Evolutionary conservation across 2,797 vertebrate genomes (phyloP).

Genomic region (Muscicapa striata): DNA sequence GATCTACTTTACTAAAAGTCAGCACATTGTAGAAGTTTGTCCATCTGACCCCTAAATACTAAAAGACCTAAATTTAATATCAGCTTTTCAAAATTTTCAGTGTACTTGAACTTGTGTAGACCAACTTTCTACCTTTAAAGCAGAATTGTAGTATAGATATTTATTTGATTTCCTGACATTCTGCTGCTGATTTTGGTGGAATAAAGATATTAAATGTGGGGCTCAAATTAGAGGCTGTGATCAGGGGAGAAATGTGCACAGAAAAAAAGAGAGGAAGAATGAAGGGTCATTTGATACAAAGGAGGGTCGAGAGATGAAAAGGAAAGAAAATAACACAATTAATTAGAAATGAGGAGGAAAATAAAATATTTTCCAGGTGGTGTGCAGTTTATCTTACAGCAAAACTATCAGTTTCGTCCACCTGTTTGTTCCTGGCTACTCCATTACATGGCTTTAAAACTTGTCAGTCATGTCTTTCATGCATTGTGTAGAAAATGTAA

Average conservation of each 20-base stretch:
- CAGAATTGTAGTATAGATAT: background rate
- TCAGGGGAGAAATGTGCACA: background rate
- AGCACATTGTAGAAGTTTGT: background rate
- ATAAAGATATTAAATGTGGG: background rate
- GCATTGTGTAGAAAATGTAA: background rate
- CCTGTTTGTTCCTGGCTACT: conserved; percentile 18
- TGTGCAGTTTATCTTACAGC: conserved; percentile 28
- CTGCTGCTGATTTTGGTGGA: background rate
- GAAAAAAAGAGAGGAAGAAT: background rate
- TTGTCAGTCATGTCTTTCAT: background rate
- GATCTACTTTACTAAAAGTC: background rate
- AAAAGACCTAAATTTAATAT: background rate
- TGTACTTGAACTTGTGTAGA: background rate
- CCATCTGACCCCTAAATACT: background rate
- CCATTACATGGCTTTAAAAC: background rate
- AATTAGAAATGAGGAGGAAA: conserved; percentile 30
- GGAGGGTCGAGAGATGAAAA: background rate
- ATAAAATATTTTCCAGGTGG: conserved; percentile 28
- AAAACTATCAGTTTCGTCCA: conserved; percentile 32
- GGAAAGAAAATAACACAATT: conserved; percentile 18
- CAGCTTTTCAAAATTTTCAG: background rate
- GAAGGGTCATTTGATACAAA: conserved; percentile 13
- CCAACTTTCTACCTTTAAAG: background rate
- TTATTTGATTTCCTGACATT: background rate
- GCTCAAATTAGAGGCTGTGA: background rate